Evolutionary conservation across 2,888 invertebrate genomes (phyloP), one percentile per base, ranked within the genome.

Genomic region (Crioceris asparagi): DNA sequence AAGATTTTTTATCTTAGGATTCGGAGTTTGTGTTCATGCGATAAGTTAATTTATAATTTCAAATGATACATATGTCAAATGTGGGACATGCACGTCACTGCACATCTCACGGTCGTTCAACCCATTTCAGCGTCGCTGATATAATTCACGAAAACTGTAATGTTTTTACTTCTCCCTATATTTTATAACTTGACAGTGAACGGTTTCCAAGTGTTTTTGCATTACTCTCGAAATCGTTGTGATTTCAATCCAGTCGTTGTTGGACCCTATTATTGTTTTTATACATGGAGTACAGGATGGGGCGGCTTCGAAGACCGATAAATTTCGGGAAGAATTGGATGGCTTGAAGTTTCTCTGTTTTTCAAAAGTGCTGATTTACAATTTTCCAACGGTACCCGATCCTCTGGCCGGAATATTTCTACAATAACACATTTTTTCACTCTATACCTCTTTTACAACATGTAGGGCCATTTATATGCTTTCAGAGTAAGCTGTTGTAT

Each of bases 121-220:
- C 29, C 15, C 15, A 36, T 32, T 39, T 32, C 23, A 35, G 15
- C 32, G 30, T 26, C n/a, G 25, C 15, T 36, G 42, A 38, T 45
- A 45, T 44, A 45, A 42, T 42, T 45, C 40, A 40, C 27, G 36
- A 46, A 49, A 50, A 49, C 34, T 38, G 43, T 41, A 43, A 43
- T 45, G 49, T 45, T 49, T 49, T 45, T 45, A 45, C 44, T 45
- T 41, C 40, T 44, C 23, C 45, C 47, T 39, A 48, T 50, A 48
- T 48, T 51, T 50, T 45, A 48, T 45, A 44, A 48, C 49, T n/a
- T 47, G 51, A 50, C 50, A 43, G 42, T 50, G 50, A 51, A 48
- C 44, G 50, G 45, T 38, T 44, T 43, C 45, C 41, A 40, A 37
- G 40, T 46, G 44, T 49, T 50, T 45, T 46, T 47, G 44, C 41